Evolutionary conservation across 2,113 vertebrate species (phyloP).

Genomic region (Butastur rufipennis): DNA sequence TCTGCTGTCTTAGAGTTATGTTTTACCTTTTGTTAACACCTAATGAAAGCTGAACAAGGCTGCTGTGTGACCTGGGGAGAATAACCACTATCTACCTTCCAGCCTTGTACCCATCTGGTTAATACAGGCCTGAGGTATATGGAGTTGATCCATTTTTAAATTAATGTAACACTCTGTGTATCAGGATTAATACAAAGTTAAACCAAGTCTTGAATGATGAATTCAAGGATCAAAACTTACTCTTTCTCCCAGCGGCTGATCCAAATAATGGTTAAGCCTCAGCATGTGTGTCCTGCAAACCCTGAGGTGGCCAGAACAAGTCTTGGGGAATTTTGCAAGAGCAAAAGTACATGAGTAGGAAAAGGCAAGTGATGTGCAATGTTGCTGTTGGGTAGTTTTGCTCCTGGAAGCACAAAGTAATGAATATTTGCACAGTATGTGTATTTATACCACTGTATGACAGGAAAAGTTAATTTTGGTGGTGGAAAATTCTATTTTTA

Average conservation of each 20-base stretch:
- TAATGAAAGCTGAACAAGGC: neutral
- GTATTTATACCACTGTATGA: neutral
- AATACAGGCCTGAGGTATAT: neutral
- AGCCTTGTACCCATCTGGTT: neutral
- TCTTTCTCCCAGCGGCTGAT: neutral
- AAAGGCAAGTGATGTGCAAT: neutral
- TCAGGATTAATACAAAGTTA: neutral
- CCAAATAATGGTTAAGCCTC: neutral
- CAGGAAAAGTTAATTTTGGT: neutral
- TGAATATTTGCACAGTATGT: neutral
- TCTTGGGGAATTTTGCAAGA: neutral
- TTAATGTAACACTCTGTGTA: neutral
- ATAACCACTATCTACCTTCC: neutral
- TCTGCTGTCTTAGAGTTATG: neutral
- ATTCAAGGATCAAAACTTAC: neutral
- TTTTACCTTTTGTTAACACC: neutral
- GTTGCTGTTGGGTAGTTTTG: neutral
- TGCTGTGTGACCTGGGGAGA: neutral
- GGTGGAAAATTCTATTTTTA: neutral
- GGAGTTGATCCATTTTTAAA: neutral
- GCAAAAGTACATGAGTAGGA: neutral
- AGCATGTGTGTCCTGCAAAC: neutral
- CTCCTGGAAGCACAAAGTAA: neutral
- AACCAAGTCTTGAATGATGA: neutral
- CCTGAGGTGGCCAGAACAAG: neutral